Evolutionary conservation across 2,797 vertebrate species (phyloP), one percentile per base, ranked within the genome.

Genomic region (Bovichtus variegatus): DNA sequence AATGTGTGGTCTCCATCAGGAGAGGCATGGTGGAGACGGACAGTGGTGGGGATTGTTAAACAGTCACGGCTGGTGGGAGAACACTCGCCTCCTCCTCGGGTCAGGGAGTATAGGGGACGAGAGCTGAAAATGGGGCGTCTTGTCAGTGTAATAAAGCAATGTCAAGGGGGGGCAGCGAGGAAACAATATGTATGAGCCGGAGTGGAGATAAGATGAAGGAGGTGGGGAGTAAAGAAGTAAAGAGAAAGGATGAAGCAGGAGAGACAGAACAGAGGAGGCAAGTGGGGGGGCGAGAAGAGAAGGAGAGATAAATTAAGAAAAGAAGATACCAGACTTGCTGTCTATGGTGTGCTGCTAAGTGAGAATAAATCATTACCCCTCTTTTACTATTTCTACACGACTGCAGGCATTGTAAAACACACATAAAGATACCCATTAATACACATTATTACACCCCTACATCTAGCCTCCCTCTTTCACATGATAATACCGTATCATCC

Each of bases 1-100:
- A 86, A 87, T 85, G 85, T 91, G 88, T 90, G 88, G 85, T 89
- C 87, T 62, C 62, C 66, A 43, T 83, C 58, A 78, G 54, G 40
- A 65, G 67, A 83, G 55, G 62, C 71, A 65, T 27, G 31, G 63
- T 69, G 75, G 74, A 55, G 59, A 79, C 3, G n/a, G 62, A 46
- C 51, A 38, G 80, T 8, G 74, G 83, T 75, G 74, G 68, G 78
- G 84, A 81, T 88, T 46, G 69, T 90, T 82, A 90, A 92, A 88
- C 71, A 74, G 90, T 90, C 82, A 87, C 71, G 77, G 80, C 74
- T 85, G 73, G 84, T 83, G 82, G 71, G 74, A 87, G 75, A 84
- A 82, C 68, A 67, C 75, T 73, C 51, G 49, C 78, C 82, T 63
- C 72, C 79, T 92, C 73, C 71, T 58, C 36, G 71, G 92, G 75